Evolutionary conservation across 2,888 invertebrate species (phyloP).

Genomic region (Dysmachus trigonus): DNA sequence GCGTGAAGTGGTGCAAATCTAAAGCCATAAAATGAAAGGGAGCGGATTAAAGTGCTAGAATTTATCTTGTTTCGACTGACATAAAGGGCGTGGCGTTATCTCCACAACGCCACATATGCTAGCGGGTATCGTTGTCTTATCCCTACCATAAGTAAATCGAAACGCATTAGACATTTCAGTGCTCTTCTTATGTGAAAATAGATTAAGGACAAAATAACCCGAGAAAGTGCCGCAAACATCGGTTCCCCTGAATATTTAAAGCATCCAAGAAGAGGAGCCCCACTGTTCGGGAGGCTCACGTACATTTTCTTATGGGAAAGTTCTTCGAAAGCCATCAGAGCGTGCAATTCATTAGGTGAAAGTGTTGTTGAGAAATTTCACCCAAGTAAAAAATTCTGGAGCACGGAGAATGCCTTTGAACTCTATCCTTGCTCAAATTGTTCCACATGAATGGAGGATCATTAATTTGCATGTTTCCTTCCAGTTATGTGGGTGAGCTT

Average conservation of each 20-base stretch:
- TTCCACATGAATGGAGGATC: conserved; percentile 36
- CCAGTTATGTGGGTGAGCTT: conserved; percentile 16
- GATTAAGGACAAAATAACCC: conserved; percentile 32
- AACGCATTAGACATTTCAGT: conserved; percentile 31
- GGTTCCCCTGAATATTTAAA: conserved; percentile 26
- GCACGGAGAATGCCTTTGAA: conserved; percentile 31
- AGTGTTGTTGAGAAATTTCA: conserved; percentile 37
- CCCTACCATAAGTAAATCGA: conserved; percentile 23
- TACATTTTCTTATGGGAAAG: neutral
- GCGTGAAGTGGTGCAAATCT: neutral
- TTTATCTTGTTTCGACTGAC: neutral
- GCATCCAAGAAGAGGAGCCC: neutral
- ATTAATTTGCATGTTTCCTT: conserved; percentile 40
- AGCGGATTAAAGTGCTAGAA: neutral
- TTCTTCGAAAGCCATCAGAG: conserved; percentile 31
- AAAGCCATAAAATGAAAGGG: neutral
- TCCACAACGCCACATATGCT: neutral
- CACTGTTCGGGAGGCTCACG: neutral
- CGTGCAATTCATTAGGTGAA: conserved; percentile 39
- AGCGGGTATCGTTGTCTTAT: neutral
- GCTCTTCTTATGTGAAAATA: conserved; percentile 20
- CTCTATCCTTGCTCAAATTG: conserved; percentile 37
- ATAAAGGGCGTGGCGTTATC: neutral
- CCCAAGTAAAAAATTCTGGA: conserved; percentile 25
- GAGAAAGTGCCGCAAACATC: conserved; percentile 8